Evolutionary conservation across 2,113 vertebrate genomes (phyloP).

Genomic region (Prolemur simus): DNA sequence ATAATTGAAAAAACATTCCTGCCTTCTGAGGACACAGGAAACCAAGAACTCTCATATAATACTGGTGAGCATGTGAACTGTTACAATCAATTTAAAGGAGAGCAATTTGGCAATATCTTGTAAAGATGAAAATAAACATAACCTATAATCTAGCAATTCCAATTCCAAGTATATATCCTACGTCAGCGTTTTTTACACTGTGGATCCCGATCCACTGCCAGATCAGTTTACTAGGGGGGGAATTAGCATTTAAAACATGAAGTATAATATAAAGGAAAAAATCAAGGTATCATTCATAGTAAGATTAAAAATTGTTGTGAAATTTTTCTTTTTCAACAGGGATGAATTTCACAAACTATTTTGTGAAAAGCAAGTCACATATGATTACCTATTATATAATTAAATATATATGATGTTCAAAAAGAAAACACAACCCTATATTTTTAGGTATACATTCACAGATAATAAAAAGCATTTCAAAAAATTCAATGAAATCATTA

Average conservation of each 20-base stretch:
- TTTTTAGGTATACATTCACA: background rate
- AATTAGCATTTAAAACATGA: background rate
- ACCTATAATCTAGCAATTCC: background rate
- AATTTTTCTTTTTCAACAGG: constrained; percentile 12
- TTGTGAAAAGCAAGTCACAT: background rate
- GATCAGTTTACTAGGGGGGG: background rate
- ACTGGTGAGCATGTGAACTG: background rate
- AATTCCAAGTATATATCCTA: background rate
- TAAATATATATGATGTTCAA: background rate
- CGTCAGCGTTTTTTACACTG: background rate
- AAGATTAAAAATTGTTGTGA: background rate
- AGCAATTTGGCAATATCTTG: background rate
- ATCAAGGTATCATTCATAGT: background rate
- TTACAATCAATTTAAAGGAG: background rate
- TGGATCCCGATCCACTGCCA: background rate
- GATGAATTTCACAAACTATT: constrained; percentile 7
- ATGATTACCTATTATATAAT: background rate
- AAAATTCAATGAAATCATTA: background rate
- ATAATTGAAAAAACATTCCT: background rate
- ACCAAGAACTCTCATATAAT: background rate
- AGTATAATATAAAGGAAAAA: background rate
- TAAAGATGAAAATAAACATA: constrained; percentile 5
- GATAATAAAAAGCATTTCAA: background rate
- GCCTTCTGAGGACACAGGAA: background rate
- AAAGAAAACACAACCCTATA: background rate